phyloP scores from a whole-genome alignment of 2,888 invertebrate genomes.

The Drosophila rubida region DNA sequence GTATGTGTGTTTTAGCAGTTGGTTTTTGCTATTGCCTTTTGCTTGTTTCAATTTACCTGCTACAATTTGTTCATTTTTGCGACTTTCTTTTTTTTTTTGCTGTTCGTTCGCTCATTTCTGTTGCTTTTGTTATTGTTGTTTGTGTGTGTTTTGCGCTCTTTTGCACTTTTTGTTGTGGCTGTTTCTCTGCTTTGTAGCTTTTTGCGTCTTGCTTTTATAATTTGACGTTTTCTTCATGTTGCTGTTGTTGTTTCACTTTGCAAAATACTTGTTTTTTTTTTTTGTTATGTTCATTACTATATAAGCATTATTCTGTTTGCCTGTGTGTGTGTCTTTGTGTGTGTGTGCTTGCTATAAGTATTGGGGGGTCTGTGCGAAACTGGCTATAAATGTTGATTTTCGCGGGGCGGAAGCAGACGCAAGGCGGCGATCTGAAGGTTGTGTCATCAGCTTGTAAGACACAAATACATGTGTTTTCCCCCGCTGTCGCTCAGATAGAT shows the following conservation, averaged over 20 bases:
- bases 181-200: constrained; percentile 35
- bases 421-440: constrained; percentile 10
- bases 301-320: constrained; percentile 27
- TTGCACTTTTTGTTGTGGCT: constrained; percentile 40
- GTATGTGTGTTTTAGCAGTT: constrained; percentile 32
- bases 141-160: constrained; percentile 37
- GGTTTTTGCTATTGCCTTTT: constrained; percentile 40
- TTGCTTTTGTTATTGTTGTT: constrained; percentile 12
- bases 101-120: constrained; percentile 3
- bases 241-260: constrained; percentile 28
- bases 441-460: constrained; percentile 44
- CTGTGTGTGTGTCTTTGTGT: constrained; percentile 27
- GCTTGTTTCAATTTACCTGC: constrained; percentile 66
- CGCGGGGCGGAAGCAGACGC: neutral
- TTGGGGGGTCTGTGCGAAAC: constrained; percentile 35
- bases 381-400: constrained; percentile 35
- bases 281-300: constrained; percentile 16
- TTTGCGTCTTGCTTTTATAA: constrained; percentile 62
- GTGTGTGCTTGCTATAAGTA: constrained; percentile 12
- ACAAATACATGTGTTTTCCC: constrained; percentile 24
- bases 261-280: constrained; percentile 40
- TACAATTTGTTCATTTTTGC: constrained; percentile 58
- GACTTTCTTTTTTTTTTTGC: constrained; percentile 44
- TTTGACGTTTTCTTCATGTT: constrained; percentile 47
- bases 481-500: neutral